Percentiles rank a stretch among this genome's conserved stretches.
These are phyloP conservation scores for Agrenia bidenticulata DNA, from an alignment of 2,888 invertebrate genomes.

Conservation along the genomic window DNA sequence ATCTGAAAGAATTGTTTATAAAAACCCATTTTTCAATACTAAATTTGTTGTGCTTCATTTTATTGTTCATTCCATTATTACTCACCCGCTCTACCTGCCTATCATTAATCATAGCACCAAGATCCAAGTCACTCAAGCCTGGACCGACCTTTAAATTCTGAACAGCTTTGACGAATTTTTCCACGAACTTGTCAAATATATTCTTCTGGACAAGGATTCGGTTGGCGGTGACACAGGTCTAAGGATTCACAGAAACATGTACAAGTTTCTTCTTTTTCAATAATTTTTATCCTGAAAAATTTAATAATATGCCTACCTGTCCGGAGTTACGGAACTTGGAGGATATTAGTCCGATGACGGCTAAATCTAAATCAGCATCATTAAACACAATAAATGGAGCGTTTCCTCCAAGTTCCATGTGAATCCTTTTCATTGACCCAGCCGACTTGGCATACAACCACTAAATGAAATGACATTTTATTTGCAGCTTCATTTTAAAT, in stretches of 20 bases:
- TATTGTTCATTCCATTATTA: background rate
- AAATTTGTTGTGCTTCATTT: no score
- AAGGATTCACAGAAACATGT: constrained; percentile 21
- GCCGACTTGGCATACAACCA: constrained; percentile 76
- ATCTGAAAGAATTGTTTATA: constrained; percentile 53
- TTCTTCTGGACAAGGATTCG: constrained; percentile 77
- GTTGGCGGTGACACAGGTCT: constrained; percentile 94
- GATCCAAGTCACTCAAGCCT: constrained; percentile 62
- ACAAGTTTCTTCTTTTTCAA: background rate
- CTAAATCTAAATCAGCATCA: constrained; percentile 80
- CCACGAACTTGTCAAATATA: constrained; percentile 76
- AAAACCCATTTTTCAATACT: background rate
- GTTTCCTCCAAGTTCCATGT: constrained; percentile 94
- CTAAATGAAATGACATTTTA: constrained; percentile 6
- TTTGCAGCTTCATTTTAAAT: background rate
- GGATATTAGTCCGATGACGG: constrained; percentile 80
- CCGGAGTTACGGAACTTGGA: constrained; percentile 95
- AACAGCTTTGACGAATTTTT: constrained; percentile 68
- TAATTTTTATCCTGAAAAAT: background rate
- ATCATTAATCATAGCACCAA: constrained; percentile 88
- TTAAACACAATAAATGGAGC: constrained; percentile 96
- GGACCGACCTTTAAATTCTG: constrained; percentile 74
- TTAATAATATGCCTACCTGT: constrained; percentile 59
- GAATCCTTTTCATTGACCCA: constrained; percentile 79
- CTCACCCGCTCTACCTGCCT: constrained; percentile 75